Conservation (phyloP, 2,113 vertebrate genomes). For the Mormyrus iriodes region DNA sequence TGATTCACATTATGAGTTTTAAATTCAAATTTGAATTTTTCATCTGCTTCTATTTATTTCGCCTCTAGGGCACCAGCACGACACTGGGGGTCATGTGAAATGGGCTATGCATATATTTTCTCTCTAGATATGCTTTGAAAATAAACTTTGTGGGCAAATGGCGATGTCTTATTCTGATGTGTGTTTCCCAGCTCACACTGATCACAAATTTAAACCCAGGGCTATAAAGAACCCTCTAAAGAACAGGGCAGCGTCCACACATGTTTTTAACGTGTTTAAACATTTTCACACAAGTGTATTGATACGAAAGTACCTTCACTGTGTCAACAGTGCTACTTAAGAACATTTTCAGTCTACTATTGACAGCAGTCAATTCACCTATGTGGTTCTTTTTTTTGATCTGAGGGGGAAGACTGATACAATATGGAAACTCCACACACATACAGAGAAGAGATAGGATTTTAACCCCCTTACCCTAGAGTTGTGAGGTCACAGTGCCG, state of each 20-base stretch:
- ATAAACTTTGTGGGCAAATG: not conserved
- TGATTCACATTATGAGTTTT: not conserved
- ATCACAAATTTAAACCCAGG: not conserved
- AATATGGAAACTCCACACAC: not conserved
- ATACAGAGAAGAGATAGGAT: not conserved
- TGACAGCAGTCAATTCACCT: not conserved
- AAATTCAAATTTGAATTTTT: slow-evolving; percentile 6
- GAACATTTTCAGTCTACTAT: not conserved
- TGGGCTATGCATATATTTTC: not conserved
- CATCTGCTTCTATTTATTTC: not conserved
- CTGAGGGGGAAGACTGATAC: not conserved
- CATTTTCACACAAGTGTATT: not conserved
- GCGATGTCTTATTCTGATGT: not conserved
- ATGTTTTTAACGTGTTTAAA: not conserved
- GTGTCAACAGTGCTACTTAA: not conserved
- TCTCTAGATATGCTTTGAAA: not conserved
- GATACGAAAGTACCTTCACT: not conserved
- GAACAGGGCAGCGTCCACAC: not conserved
- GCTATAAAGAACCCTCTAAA: not conserved
- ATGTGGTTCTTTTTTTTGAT: not conserved
- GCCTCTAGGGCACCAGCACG: not conserved
- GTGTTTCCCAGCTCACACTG: not conserved
- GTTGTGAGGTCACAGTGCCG: not conserved
- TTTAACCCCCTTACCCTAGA: not conserved
- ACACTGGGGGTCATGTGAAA: slow-evolving; percentile 6